phyloP scores from a whole-genome alignment of 2,797 vertebrate species.

The Lemur catta region DNA sequence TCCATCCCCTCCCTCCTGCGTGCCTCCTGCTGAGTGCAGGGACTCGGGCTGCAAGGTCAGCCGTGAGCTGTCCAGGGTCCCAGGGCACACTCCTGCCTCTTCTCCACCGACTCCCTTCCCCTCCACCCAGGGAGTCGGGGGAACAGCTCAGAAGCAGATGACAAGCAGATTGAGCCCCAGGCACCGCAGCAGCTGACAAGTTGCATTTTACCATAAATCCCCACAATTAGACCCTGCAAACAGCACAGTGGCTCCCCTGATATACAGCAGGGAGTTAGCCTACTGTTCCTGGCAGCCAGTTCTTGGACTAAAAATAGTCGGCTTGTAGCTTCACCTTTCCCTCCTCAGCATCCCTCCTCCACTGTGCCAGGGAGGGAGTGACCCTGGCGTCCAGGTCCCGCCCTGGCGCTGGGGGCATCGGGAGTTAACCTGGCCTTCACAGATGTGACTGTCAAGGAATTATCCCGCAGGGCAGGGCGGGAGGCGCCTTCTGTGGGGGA shows the following conservation, averaged over 20 bases:
- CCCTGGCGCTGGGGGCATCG: neutral
- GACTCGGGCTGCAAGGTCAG: neutral
- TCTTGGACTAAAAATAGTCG: slow-evolving; percentile 80
- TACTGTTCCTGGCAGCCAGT: slow-evolving; percentile 74
- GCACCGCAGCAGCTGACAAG: slow-evolving; percentile 69
- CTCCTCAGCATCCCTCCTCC: neutral
- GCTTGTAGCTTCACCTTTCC: slow-evolving; percentile 30
- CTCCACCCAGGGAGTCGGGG: neutral
- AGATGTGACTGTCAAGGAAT: neutral
- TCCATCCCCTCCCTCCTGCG: neutral
- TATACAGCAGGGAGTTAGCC: slow-evolving; percentile 75
- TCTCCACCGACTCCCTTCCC: neutral
- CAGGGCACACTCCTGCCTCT: neutral
- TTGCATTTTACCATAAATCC: slow-evolving; percentile 81
- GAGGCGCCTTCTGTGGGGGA: neutral
- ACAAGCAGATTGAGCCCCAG: slow-evolving; percentile 34
- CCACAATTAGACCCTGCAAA: slow-evolving; percentile 79
- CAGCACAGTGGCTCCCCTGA: slow-evolving; percentile 55
- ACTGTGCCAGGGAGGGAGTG: neutral
- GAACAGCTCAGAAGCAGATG: neutral
- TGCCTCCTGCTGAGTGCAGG: neutral
- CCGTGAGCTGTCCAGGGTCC: neutral
- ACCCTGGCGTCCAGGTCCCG: neutral
- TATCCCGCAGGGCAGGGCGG: neutral
- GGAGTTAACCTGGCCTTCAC: neutral